A percentile compares a stretch with the other conserved stretches of the same genome.
phyloP scores from a whole-genome alignment of 1,140 invertebrate genomes.

The Coelopa frigida region DNA sequence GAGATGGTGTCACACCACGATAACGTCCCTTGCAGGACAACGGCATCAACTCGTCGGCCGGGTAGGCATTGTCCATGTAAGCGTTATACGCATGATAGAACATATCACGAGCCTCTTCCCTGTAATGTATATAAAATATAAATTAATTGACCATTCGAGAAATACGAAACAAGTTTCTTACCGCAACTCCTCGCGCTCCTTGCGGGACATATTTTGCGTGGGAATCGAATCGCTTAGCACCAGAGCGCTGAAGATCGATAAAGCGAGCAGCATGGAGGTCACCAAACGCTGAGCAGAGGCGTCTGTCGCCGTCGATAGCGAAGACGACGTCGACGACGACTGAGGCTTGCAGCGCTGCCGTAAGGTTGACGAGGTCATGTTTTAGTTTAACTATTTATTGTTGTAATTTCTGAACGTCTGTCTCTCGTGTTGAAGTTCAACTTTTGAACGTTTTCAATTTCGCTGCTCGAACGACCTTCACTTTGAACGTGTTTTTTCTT shows the following conservation, averaged over 20 bases:
- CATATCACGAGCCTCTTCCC: slow-evolving; percentile 75
- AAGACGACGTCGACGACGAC: too few relatives aligned
- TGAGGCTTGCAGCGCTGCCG: background rate
- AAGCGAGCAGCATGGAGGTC: slow-evolving; percentile 2
- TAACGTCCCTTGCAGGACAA: slow-evolving; percentile 89
- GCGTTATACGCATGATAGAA: slow-evolving; percentile 96
- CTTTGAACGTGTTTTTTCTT: slow-evolving; percentile 26
- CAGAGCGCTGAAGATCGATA: slow-evolving; percentile 3
- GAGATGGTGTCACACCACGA: slow-evolving; percentile 72
- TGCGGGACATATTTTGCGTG: slow-evolving; percentile 51
- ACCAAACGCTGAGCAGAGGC: background rate
- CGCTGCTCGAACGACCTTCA: slow-evolving; percentile 21
- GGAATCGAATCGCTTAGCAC: slow-evolving; percentile 22
- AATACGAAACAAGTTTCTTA: slow-evolving; percentile 23
- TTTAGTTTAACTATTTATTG: background rate
- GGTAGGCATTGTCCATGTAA: slow-evolving; percentile 97
- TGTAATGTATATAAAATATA: slow-evolving; percentile 12
- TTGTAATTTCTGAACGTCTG: background rate
- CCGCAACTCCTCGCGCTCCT: slow-evolving; percentile 52
- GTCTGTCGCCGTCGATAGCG: too few relatives aligned
- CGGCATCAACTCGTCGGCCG: slow-evolving; percentile 97
- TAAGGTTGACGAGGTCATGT: background rate
- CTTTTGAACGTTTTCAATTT: too few relatives aligned
- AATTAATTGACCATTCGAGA: background rate
- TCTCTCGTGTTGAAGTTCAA: background rate